Conservation (phyloP, 2,113 vertebrate species). For the Catharus minimus region DNA sequence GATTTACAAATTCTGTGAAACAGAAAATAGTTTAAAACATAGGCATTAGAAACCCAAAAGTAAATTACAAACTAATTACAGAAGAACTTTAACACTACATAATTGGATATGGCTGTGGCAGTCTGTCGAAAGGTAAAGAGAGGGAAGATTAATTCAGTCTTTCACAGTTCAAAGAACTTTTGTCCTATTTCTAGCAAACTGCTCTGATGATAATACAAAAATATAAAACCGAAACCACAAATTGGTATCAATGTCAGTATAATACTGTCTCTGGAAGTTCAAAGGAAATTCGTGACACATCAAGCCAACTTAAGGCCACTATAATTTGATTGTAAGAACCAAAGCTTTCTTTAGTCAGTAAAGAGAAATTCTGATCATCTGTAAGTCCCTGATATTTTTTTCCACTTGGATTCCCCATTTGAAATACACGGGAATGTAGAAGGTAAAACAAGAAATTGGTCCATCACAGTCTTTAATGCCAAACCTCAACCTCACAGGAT, state of each 20-base stretch:
- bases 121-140: neutral
- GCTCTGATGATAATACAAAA: neutral
- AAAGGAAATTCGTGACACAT: neutral
- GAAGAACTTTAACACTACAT: neutral
- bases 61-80: neutral
- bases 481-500: neutral
- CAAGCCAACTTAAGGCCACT: neutral
- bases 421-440: neutral
- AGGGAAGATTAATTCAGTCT: neutral
- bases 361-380: neutral
- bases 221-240: neutral
- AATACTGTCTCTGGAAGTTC: neutral
- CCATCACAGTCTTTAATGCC: neutral
- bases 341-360: neutral
- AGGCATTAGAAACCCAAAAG: neutral
- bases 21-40: conserved; percentile 15
- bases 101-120: neutral
- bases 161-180: neutral
- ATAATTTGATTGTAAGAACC: neutral
- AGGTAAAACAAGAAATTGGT: neutral
- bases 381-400: neutral
- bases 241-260: neutral
- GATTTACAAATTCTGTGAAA: neutral
- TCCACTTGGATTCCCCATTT: neutral
- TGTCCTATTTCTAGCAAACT: neutral